A percentile compares a stretch with the other conserved stretches of the same genome.
Conservation (phyloP, 2,113 vertebrate genomes). For the Naja naja region DNA sequence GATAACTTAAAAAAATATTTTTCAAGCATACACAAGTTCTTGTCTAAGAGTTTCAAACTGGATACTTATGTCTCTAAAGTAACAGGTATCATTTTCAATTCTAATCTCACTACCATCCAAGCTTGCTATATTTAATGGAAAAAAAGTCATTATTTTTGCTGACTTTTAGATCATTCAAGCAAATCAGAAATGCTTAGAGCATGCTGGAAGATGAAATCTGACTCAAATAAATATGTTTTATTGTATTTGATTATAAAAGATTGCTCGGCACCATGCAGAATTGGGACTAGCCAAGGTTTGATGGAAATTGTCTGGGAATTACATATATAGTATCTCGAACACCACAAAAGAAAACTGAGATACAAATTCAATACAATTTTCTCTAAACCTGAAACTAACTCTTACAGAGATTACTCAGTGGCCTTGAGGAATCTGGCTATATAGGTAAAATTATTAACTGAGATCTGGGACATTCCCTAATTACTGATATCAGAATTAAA, state of each 20-base stretch:
- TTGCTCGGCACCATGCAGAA: not conserved
- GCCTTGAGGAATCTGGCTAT: not conserved
- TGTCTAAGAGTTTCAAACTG: not conserved
- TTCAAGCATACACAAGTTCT: not conserved
- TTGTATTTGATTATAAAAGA: not conserved
- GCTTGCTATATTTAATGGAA: not conserved
- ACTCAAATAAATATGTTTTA: not conserved
- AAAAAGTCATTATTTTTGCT: not conserved
- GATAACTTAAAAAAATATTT: not conserved
- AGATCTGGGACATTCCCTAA: not conserved
- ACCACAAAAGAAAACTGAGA: not conserved
- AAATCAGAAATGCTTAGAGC: not conserved
- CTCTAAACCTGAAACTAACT: not conserved
- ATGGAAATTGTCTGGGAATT: not conserved
- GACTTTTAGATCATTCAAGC: not conserved
- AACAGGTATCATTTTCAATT: not conserved
- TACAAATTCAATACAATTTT: not conserved
- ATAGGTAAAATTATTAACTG: not conserved
- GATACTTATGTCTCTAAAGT: not conserved
- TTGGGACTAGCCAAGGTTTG: not conserved
- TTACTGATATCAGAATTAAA: not conserved
- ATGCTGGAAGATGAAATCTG: not conserved
- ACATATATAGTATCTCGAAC: not conserved
- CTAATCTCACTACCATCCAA: not conserved
- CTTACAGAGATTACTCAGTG: not conserved